Conservation (phyloP, 2,888 invertebrate species). For the Hedya salicella region DNA sequence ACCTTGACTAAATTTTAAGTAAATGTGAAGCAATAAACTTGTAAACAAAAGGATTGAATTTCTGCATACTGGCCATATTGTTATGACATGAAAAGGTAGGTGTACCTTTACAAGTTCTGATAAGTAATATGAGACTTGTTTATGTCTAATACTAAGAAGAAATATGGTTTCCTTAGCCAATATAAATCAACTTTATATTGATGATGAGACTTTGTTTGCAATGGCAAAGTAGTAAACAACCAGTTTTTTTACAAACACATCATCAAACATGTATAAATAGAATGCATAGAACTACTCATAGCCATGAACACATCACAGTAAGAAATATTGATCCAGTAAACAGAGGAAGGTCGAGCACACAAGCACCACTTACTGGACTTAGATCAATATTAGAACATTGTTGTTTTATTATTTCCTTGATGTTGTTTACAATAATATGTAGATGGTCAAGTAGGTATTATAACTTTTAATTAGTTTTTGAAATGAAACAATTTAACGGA, state of each 20-base stretch:
- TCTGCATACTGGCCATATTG: neutral
- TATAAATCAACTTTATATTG: neutral
- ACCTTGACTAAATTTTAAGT: neutral
- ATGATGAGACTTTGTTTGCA: constrained; percentile 2
- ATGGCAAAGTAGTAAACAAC: constrained; percentile 9
- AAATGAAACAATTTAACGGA: too few relatives aligned
- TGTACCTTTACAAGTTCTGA: constrained; percentile 5
- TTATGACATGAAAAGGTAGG: constrained; percentile 1
- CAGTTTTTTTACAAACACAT: neutral
- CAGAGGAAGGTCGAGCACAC: constrained; percentile 36
- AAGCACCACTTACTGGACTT: constrained; percentile 7
- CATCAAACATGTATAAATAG: constrained; percentile 16
- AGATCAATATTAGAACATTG: constrained; percentile 27
- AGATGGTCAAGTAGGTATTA: too few relatives aligned
- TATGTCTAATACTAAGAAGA: constrained; percentile 1
- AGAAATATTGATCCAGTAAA: constrained; percentile 43
- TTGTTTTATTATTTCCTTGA: constrained; percentile 36
- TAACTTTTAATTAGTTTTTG: too few relatives aligned
- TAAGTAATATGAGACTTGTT: constrained; percentile 20
- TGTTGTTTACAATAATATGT: constrained; percentile 18
- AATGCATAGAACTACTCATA: neutral
- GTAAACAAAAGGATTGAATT: neutral
- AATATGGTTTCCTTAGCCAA: neutral
- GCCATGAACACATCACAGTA: constrained; percentile 15
- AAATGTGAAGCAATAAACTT: neutral